phyloP scores from a whole-genome alignment of 2,888 invertebrate genomes.

The Rhagophthalmus giganteus region DNA sequence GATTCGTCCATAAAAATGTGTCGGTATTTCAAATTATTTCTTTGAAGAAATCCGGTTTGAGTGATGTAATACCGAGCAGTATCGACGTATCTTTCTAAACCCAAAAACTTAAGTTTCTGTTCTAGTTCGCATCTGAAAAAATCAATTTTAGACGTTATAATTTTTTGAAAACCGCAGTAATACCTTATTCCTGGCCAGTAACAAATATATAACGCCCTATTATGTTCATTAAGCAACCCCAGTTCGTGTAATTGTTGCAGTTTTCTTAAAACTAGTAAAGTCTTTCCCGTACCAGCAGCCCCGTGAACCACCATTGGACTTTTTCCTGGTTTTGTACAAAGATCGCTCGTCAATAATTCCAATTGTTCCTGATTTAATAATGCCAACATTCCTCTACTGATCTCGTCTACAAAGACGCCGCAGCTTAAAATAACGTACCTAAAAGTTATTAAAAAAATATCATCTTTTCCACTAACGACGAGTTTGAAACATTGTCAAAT shows the following conservation, averaged over 20 bases:
- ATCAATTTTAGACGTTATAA: too few species aligned
- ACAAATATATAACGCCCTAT: slow-evolving; percentile 50
- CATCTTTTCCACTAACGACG: too few species aligned
- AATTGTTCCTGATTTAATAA: slow-evolving; percentile 49
- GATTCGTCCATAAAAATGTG: slow-evolving; percentile 53
- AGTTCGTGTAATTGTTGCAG: slow-evolving; percentile 44
- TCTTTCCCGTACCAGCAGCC: slow-evolving; percentile 54
- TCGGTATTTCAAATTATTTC: slow-evolving; percentile 44
- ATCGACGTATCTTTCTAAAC: slow-evolving; percentile 44
- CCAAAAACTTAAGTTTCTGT: slow-evolving; percentile 41
- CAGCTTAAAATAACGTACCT: slow-evolving; percentile 51
- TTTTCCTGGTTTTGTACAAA: slow-evolving; percentile 36
- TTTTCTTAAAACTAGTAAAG: slow-evolving; percentile 49
- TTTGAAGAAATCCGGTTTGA: slow-evolving; percentile 41
- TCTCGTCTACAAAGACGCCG: slow-evolving; percentile 51
- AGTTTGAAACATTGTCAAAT: too few species aligned
- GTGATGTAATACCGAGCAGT: slow-evolving; percentile 48
- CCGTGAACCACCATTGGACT: slow-evolving; percentile 49
- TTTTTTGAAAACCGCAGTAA: too few species aligned
- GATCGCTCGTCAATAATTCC: slow-evolving; percentile 40
- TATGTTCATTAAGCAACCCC: slow-evolving; percentile 44
- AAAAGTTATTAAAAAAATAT: too few species aligned
- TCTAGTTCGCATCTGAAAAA: slow-evolving; percentile 45
- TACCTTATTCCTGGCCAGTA: slow-evolving; percentile 53
- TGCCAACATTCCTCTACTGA: slow-evolving; percentile 47